phyloP scores from a whole-genome alignment of 2,797 vertebrate genomes.

The Neoniphon sammara region DNA sequence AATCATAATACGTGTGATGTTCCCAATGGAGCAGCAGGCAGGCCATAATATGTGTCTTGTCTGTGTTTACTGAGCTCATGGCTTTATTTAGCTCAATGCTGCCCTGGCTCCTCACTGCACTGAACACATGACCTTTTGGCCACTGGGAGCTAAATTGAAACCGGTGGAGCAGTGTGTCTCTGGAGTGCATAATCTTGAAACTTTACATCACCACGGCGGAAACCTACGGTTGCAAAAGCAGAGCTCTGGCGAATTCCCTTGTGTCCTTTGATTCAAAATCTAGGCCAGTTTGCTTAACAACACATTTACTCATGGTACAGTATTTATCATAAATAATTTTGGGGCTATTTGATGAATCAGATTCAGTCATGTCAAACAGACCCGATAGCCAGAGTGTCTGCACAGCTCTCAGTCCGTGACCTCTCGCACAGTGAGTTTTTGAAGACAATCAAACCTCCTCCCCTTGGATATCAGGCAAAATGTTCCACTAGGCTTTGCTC shows the following conservation, averaged over 20 bases:
- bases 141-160: slow-evolving; percentile 70
- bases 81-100: slow-evolving; percentile 82
- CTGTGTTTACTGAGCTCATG: slow-evolving; percentile 82
- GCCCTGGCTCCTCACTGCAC: slow-evolving; percentile 60
- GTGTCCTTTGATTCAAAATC: neutral
- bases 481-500: slow-evolving; percentile 46
- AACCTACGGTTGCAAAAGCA: neutral
- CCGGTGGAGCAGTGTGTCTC: slow-evolving; percentile 34
- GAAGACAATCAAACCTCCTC: neutral
- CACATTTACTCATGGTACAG: neutral
- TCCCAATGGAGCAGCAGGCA: slow-evolving; percentile 55
- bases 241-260: neutral
- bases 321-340: neutral
- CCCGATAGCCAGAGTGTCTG: neutral
- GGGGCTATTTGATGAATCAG: neutral
- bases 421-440: slow-evolving; percentile 30
- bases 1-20: slow-evolving; percentile 41
- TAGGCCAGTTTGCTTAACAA: neutral
- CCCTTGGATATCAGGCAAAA: slow-evolving; percentile 32
- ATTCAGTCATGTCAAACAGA: slow-evolving; percentile 2
- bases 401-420: neutral
- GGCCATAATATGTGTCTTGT: slow-evolving; percentile 65
- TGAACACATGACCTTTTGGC: slow-evolving; percentile 78
- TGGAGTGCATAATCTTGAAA: slow-evolving; percentile 23
- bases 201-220: slow-evolving; percentile 18